These are phyloP conservation scores for Poecilia picta DNA, from an alignment of 2,797 vertebrate species.

Conservation along the genomic window DNA sequence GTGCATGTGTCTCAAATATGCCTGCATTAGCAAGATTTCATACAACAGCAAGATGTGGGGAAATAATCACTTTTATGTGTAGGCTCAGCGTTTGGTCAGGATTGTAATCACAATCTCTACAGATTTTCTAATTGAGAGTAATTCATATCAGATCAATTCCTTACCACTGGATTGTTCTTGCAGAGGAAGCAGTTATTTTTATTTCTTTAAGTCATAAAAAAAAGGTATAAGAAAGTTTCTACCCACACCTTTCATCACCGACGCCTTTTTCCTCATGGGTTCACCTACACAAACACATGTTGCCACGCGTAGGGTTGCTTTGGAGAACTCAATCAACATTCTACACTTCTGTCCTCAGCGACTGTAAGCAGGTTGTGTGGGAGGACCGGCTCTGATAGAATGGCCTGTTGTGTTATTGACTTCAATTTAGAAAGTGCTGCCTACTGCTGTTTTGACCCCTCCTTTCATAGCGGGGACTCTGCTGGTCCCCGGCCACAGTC, in stretches of 20 bases:
- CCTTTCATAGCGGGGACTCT: conserved; percentile 51
- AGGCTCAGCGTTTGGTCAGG: conserved; percentile 27
- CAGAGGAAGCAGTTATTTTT: conserved; percentile 1
- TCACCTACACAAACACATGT: conserved; percentile 57
- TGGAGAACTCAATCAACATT: conserved; percentile 69
- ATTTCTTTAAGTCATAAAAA: neutral
- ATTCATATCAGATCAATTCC: conserved; percentile 5
- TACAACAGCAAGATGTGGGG: conserved; percentile 41
- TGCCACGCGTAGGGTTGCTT: conserved; percentile 42
- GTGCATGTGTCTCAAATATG: conserved; percentile 72
- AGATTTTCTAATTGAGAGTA: neutral
- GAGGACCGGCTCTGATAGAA: conserved; percentile 70
- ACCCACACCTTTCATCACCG: conserved; percentile 6
- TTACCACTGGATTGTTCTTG: neutral
- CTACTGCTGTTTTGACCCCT: conserved; percentile 44
- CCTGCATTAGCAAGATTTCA: conserved; percentile 75
- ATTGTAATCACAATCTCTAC: conserved; percentile 13
- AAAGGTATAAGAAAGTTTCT: neutral
- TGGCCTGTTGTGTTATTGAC: conserved; percentile 77
- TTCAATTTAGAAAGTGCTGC: conserved; percentile 81
- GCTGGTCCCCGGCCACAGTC: conserved; percentile 42
- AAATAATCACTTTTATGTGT: conserved; percentile 32
- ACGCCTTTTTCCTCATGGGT: conserved; percentile 25
- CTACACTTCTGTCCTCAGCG: conserved; percentile 63
- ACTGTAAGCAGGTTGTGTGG: conserved; percentile 65